Base-by-base conservation (phyloP, 2,113 vertebrate species). In the Thamnophis sirtalis region DNA sequence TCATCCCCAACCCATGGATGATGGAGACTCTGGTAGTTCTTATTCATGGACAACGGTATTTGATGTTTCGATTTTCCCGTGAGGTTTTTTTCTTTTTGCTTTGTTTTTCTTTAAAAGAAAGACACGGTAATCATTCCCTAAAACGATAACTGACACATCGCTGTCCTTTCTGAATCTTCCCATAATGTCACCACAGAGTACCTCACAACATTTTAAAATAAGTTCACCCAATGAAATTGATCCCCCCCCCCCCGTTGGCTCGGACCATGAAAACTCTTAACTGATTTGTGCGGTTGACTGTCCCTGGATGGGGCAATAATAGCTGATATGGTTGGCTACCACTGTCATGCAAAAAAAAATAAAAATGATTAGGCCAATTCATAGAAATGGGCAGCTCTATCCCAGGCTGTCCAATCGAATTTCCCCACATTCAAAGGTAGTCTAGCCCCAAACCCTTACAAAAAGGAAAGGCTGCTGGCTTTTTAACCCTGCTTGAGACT, bases 1-100 rank as follows among this genome's bases (percentile, higher is more conserved):
- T n/a, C n/a, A n/a, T n/a, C n/a, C n/a, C n/a, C n/a, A n/a, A n/a
- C 13, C 5, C 13, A 0, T 17, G 11, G 28, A 17, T 68, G 28
- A 84, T 48, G 38, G 21, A 84, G 50, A 54, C 33, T 0, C 0
- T 3, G 15, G 17, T n/a, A 22, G 56, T 50, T 15, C 2, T 38
- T 55, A 43, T 55, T 5, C 24, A 15, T 26, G 38, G 24, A n/a
- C 3, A 24, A 43, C 5, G 38, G 2, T 33, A 88, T 56, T 6
- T 13, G 86, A 22, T 49, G 21, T 50, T 85, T 85, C 49, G 17
- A 21, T 80, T 80, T 80, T 80, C 33, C 68, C n/a, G 24, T 24
- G 54, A 4, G 11, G 51, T 53, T 2, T 1, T 21, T 11, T 10
- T 9, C 6, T 80, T 43, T 43, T 80, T 43, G n/a, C 33, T 38